Evolutionary conservation across 2,797 vertebrate genomes (phyloP), one percentile per base, ranked within the genome.

Genomic region (Cryptoprocta ferox): DNA sequence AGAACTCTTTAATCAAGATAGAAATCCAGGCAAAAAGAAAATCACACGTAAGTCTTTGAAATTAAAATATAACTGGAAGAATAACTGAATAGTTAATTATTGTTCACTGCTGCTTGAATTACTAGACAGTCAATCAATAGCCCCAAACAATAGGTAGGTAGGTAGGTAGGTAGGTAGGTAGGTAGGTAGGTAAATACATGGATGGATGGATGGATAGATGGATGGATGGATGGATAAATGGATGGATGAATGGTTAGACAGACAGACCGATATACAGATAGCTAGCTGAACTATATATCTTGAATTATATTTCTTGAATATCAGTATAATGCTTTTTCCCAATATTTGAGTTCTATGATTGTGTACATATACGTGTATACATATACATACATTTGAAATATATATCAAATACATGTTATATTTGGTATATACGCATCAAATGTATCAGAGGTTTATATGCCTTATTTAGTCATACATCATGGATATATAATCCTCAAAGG

Each of bases 51-150:
- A 71, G 35, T 56, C 71, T 94, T 87, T 89, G 39, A 82, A 90
- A 82, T 95, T 85, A 65, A 91, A 96, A 48, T 83, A 76, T n/a
- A 97, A 48, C 70, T 39, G 59, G 53, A 95, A 97, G 59, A 81
- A 86, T 37, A 95, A 76, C 7, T 50, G 45, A 73, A 37, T 15
- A 71, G 19, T 35, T 63, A 76, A 48, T 66, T 93, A 76, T 24
- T 96, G 50, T 76, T 96, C 24, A 81, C 10, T 83, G 16, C 14
- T 81, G 37, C 61, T 4, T 21, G 35, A 86, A 84, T 42, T 89
- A 82, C 37, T 71, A 88, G 50, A 37, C 35, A 66, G 7, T 70
- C 5, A 73, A 39, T 73, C 24, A 24, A 45, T 26, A 94, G 12
- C n/a, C 12, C 1, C 39, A 68, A 87, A 73, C 56, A 61, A 80